Conservation (phyloP, 2,797 vertebrate genomes). For the Danio aesculapii region DNA sequence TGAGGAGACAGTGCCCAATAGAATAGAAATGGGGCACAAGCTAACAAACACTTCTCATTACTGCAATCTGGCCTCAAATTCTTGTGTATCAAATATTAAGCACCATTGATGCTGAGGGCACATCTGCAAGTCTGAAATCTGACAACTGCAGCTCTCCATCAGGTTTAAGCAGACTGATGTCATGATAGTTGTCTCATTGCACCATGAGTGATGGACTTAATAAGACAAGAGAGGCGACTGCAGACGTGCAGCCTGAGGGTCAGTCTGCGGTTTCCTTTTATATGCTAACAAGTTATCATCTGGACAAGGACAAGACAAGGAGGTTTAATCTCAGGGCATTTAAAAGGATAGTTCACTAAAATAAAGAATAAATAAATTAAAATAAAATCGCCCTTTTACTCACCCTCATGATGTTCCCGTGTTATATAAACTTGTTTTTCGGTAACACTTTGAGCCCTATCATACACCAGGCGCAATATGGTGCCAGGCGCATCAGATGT, state of each 20-base stretch:
- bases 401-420: too few relatives aligned
- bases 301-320: conserved; percentile 7
- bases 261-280: not conserved
- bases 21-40: not conserved
- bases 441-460: too few relatives aligned
- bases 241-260: conserved; percentile 21
- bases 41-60: not conserved
- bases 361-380: too few relatives aligned
- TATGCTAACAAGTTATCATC: conserved; percentile 20
- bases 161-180: conserved; percentile 32
- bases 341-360: too few relatives aligned
- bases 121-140: conserved; percentile 30
- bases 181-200: conserved; percentile 29
- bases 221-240: conserved; percentile 3
- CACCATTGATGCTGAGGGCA: conserved; percentile 3
- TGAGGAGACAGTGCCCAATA: too few relatives aligned
- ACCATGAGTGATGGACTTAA: conserved; percentile 42
- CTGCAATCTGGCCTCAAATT: conserved; percentile 10
- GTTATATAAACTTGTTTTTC: too few relatives aligned
- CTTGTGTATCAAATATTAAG: not conserved
- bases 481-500: too few relatives aligned
- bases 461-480: too few relatives aligned
- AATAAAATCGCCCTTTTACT: too few relatives aligned
- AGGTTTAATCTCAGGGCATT: conserved; percentile 12
- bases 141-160: not conserved